These are phyloP conservation scores for Condylostylus longicornis DNA, from an alignment of 1,140 invertebrate genomes.

Conservation along the genomic window DNA sequence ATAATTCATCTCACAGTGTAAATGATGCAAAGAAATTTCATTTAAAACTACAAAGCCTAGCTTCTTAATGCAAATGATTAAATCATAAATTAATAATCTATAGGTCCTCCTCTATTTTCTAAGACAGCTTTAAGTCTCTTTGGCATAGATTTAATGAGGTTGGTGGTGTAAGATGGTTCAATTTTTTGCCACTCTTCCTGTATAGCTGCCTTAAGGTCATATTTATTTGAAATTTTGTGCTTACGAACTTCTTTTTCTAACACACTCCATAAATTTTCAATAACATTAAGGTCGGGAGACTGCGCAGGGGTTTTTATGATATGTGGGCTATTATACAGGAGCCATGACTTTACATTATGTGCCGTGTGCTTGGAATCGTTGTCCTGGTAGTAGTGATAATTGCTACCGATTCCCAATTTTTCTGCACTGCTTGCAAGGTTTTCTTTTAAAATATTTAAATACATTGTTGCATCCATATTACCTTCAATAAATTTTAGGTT, in stretches of 20 bases:
- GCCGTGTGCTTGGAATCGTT: slow-evolving; percentile 19
- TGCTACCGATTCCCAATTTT: slow-evolving; percentile 8
- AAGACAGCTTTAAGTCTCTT: slow-evolving; percentile 13
- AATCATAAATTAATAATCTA: slow-evolving; percentile 20
- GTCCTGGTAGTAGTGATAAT: slow-evolving; percentile 7
- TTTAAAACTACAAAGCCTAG: too few relatives aligned
- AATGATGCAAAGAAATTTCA: too few relatives aligned
- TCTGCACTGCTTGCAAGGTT: slow-evolving; percentile 9
- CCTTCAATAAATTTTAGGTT: slow-evolving; percentile 14
- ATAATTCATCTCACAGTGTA: too few relatives aligned
- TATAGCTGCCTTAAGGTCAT: slow-evolving; percentile 8
- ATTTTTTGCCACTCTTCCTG: slow-evolving; percentile 13
- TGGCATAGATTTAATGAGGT: slow-evolving; percentile 13
- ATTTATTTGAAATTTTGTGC: neutral
- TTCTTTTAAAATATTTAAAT: slow-evolving; percentile 12
- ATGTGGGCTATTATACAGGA: slow-evolving; percentile 8
- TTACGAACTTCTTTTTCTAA: slow-evolving; percentile 11
- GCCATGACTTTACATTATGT: slow-evolving; percentile 11
- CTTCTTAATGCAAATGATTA: too few relatives aligned
- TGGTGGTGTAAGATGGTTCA: slow-evolving; percentile 5
- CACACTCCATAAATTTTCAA: slow-evolving; percentile 12
- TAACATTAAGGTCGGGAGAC: slow-evolving; percentile 12
- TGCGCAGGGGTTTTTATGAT: slow-evolving; percentile 19
- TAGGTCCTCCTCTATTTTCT: slow-evolving; percentile 12
- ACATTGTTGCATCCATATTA: slow-evolving; percentile 9